Percentiles rank a stretch among this genome's conserved stretches.
These are phyloP conservation scores for Diplodus puntazzo DNA, from an alignment of 2,797 vertebrate species.

Conservation along the genomic window DNA sequence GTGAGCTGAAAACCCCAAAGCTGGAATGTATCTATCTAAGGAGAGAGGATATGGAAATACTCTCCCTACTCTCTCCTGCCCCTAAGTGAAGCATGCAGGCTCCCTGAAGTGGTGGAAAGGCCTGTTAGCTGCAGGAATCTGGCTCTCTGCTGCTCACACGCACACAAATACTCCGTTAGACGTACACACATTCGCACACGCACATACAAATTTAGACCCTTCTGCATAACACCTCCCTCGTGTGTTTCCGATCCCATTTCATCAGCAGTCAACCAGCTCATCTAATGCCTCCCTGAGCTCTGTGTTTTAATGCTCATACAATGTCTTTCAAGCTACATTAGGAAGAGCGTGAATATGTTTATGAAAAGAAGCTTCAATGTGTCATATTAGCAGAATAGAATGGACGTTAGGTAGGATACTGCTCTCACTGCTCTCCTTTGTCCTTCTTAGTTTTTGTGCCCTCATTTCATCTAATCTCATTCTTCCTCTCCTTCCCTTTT, in stretches of 20 bases:
- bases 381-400: constrained; percentile 58
- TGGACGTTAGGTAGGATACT: constrained; percentile 35
- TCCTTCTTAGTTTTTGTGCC: constrained; percentile 19
- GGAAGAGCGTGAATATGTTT: constrained; percentile 34
- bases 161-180: constrained; percentile 31
- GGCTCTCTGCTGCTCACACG: constrained; percentile 37
- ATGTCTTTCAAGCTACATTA: constrained; percentile 78
- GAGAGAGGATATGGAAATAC: constrained; percentile 68
- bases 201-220: constrained; percentile 25
- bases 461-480: constrained; percentile 1
- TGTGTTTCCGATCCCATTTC: constrained; percentile 65
- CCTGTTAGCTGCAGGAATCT: constrained; percentile 59
- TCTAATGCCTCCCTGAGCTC: constrained; percentile 59
- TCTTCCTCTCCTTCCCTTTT: not conserved
- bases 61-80: constrained; percentile 48
- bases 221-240: constrained; percentile 59
- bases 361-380: constrained; percentile 44
- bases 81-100: constrained; percentile 42
- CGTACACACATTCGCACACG: constrained; percentile 4
- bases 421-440: constrained; percentile 11
- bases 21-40: constrained; percentile 65
- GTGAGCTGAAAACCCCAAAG: constrained; percentile 65
- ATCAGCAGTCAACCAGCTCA: constrained; percentile 60
- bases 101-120: constrained; percentile 64
- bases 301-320: constrained; percentile 59